Base-by-base conservation (phyloP, 1,140 invertebrate species). In the Hylaeus volcanicus region DNA sequence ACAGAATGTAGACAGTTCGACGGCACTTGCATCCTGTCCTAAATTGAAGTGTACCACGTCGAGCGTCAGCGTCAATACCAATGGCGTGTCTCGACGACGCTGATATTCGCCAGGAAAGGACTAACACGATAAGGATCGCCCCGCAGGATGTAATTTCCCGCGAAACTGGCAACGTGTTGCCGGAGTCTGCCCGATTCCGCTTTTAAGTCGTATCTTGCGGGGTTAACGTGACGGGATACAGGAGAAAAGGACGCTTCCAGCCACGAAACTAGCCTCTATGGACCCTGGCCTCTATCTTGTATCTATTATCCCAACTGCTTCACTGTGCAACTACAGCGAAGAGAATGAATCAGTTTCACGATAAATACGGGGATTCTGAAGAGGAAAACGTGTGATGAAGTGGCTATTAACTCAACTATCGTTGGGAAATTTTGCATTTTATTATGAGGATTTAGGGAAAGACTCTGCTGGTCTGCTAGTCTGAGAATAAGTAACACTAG, bases 141-240 rank as follows among this genome's bases (percentile, higher is more conserved):
- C 63, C 63, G 63, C 39, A 37, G 74, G 74, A 75, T 66, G 56
- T 75, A 75, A 75, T 75, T 75, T 66, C 51, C 51, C 66, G 75
- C 55, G 37, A 60, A 70, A 61, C 65, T 65, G 55, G 48, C 65
- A 77, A 77, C 53, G 65, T 76, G 74, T 68, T 60, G 51, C 63
- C 51, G 14, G 48, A 64, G 63, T 64, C 51, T 53, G 61, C 58
- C 51, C 51, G 74, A 66, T 66, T 37, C 51, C n/a, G 51, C 41
- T 66, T 75, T 77, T 61, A 61, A 70, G 56, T 11, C 9, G 75
- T 77, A 76, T 69, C 74, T n/a, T 9, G 66, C 15, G 11, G 8
- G 48, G 75, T 26, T 77, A 70, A 77, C 65, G 65, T 11, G 75
- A 77, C 65, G 65, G 55, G 56, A 77, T 77, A 55, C 43, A 26